Percentiles rank a stretch among this genome's conserved stretches.
phyloP scores from a whole-genome alignment of 1,140 invertebrate genomes.

The Leptopilina boulardi region DNA sequence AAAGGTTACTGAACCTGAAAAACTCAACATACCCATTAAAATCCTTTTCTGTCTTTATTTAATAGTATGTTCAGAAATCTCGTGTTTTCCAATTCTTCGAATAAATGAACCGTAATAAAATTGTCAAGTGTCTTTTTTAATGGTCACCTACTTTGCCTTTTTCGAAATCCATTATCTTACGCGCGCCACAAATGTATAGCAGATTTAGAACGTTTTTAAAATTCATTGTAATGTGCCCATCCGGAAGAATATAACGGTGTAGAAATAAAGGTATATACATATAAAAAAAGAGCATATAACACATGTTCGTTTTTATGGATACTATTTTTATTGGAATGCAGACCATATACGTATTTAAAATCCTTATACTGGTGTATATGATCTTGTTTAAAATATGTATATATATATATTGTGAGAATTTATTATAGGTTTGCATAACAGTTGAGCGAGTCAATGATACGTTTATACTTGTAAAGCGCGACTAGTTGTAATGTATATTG shows the following conservation, averaged over 20 bases:
- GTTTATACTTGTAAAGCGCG: background rate
- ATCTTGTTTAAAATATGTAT: background rate
- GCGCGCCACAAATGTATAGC: background rate
- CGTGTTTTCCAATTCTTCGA: constrained; percentile 3
- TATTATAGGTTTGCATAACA: constrained; percentile 14
- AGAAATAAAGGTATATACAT: background rate
- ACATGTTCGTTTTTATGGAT: background rate
- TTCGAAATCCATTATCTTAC: background rate
- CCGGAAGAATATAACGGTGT: background rate
- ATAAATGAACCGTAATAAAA: constrained; percentile 23
- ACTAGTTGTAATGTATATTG: background rate
- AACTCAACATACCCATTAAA: background rate
- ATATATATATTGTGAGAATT: background rate
- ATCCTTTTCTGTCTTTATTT: background rate
- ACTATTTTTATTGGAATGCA: constrained; percentile 28
- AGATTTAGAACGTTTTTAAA: constrained; percentile 14
- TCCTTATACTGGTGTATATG: background rate
- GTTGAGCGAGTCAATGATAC: background rate
- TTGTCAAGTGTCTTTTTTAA: background rate
- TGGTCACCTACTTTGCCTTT: constrained; percentile 5
- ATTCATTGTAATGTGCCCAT: background rate
- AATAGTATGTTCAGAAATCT: background rate
- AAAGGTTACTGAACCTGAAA: constrained; percentile 1
- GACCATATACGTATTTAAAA: constrained; percentile 14
- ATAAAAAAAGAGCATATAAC: background rate